Evolutionary conservation across 2,113 vertebrate species (phyloP).

Genomic region (Beaufortia kweichowensis): DNA sequence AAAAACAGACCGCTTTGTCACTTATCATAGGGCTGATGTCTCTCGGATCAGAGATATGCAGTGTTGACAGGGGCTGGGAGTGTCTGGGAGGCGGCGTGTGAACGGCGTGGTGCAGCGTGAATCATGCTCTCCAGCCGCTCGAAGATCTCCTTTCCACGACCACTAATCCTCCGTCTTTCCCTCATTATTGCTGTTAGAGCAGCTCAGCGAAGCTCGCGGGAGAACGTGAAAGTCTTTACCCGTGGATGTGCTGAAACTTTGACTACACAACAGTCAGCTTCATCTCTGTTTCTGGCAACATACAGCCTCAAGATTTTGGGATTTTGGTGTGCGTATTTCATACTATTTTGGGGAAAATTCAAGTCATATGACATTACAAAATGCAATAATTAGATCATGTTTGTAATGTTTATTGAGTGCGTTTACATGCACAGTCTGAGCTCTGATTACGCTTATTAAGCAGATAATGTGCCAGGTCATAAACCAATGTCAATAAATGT

Average conservation of each 20-base stretch:
- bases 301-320: slow-evolving; percentile 59
- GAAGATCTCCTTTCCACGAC: slow-evolving; percentile 67
- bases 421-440: too few relatives aligned
- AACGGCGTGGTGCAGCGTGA: slow-evolving; percentile 64
- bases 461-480: too few relatives aligned
- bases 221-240: slow-evolving; percentile 66
- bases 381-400: too few relatives aligned
- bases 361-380: too few relatives aligned
- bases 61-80: slow-evolving; percentile 68
- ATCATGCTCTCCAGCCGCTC: slow-evolving; percentile 70
- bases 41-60: slow-evolving; percentile 62
- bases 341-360: not conserved
- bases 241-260: slow-evolving; percentile 68
- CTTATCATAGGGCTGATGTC: slow-evolving; percentile 65
- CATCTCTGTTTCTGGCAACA: slow-evolving; percentile 47
- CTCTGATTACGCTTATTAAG: too few relatives aligned
- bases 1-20: slow-evolving; percentile 59
- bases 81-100: slow-evolving; percentile 49
- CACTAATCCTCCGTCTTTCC: slow-evolving; percentile 74
- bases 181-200: slow-evolving; percentile 71
- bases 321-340: slow-evolving; percentile 55
- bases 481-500: too few relatives aligned
- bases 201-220: slow-evolving; percentile 54
- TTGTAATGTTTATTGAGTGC: too few relatives aligned
- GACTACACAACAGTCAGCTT: slow-evolving; percentile 61